Evolutionary conservation across 2,113 vertebrate species (phyloP).

Genomic region (Marmota monax): DNA sequence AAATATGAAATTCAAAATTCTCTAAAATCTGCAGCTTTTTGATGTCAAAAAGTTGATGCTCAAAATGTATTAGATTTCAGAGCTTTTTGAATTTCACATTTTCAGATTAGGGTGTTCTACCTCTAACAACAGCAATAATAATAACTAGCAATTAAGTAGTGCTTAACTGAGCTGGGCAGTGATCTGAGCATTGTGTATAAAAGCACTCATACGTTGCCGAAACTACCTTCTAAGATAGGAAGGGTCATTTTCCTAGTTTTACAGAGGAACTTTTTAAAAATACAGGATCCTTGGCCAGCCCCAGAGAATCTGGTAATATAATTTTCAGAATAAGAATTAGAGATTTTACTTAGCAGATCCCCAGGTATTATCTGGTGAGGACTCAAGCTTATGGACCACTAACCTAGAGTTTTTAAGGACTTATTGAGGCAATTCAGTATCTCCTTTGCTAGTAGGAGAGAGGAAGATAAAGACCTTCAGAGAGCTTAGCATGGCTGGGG

Average conservation of each 20-base stretch:
- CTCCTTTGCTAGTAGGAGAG: slow-evolving; percentile 3
- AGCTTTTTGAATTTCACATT: not conserved
- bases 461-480: not conserved
- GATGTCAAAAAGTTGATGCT: not conserved
- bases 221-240: not conserved
- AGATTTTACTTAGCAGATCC: not conserved
- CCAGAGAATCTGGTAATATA: not conserved
- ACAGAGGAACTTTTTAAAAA: not conserved
- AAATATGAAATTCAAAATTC: not conserved
- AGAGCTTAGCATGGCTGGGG: not conserved
- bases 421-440: not conserved
- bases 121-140: not conserved
- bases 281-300: not conserved
- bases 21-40: not conserved
- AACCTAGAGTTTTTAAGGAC: not conserved
- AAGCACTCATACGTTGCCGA: not conserved
- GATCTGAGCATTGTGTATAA: not conserved
- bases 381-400: not conserved
- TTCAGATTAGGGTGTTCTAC: not conserved
- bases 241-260: not conserved
- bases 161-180: not conserved
- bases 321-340: not conserved
- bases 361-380: not conserved
- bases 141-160: not conserved
- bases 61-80: not conserved